Evolutionary conservation across 2,888 invertebrate genomes (phyloP).

Genomic region (Ceramica pisi): DNA sequence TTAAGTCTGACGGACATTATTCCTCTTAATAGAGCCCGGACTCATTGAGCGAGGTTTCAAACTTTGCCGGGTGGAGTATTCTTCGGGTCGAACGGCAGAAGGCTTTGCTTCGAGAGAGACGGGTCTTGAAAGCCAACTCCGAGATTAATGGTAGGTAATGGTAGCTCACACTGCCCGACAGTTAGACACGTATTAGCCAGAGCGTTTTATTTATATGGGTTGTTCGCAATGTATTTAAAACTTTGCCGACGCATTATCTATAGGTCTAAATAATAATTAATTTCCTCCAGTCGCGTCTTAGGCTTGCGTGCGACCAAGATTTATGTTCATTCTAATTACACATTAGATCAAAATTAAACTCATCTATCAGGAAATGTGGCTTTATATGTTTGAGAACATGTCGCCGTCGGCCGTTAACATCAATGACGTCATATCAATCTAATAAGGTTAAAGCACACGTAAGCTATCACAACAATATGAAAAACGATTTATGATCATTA

Average conservation of each 20-base stretch:
- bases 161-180: slow-evolving; percentile 49
- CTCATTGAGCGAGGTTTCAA: slow-evolving; percentile 54
- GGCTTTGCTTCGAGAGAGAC: slow-evolving; percentile 44
- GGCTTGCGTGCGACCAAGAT: slow-evolving; percentile 15
- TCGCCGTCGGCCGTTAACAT: neutral
- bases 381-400: neutral
- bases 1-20: slow-evolving; percentile 51
- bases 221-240: slow-evolving; percentile 52
- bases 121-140: slow-evolving; percentile 58
- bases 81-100: slow-evolving; percentile 39
- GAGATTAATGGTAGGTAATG: slow-evolving; percentile 65
- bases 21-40: slow-evolving; percentile 47
- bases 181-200: slow-evolving; percentile 60
- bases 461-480: neutral
- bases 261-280: slow-evolving; percentile 56
- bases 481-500: neutral
- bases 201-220: slow-evolving; percentile 60
- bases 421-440: neutral
- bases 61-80: slow-evolving; percentile 53
- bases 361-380: slow-evolving; percentile 16
- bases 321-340: slow-evolving; percentile 29
- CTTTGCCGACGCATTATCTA: slow-evolving; percentile 51
- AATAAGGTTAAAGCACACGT: neutral
- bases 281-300: slow-evolving; percentile 38
- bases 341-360: slow-evolving; percentile 21